These are phyloP conservation scores for Stictonetta naevosa DNA, from an alignment of 2,113 vertebrate species.

Conservation along the genomic window DNA sequence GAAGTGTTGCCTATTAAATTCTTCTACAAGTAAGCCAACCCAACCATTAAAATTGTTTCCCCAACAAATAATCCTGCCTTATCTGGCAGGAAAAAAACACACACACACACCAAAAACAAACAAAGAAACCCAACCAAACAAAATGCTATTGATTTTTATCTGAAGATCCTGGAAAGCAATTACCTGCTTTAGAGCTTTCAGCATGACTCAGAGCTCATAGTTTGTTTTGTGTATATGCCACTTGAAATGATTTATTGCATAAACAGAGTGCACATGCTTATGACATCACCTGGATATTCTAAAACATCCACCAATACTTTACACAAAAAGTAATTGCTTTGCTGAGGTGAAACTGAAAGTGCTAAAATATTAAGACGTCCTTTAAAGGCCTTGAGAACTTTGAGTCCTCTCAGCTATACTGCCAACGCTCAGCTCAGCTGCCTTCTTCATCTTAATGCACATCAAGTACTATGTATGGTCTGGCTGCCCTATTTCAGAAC, in stretches of 20 bases:
- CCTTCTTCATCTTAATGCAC: not conserved
- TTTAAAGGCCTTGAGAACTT: not conserved
- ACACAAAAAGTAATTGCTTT: not conserved
- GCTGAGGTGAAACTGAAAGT: not conserved
- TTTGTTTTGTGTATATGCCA: not conserved
- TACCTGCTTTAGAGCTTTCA: not conserved
- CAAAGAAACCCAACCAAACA: not conserved
- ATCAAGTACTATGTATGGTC: not conserved
- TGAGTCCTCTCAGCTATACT: not conserved
- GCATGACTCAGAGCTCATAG: not conserved
- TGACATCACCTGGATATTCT: not conserved
- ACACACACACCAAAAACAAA: not conserved
- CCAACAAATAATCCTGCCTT: not conserved
- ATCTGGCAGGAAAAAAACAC: not conserved
- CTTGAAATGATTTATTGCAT: not conserved
- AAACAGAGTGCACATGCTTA: not conserved
- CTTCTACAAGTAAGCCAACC: not conserved
- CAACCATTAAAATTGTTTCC: not conserved
- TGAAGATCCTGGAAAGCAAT: not conserved
- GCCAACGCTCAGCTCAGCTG: not conserved
- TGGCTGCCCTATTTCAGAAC: not conserved
- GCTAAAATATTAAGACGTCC: not conserved
- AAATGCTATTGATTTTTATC: not conserved
- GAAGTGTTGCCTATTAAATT: not conserved
- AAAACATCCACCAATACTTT: not conserved